Percentiles rank a stretch among this genome's conserved stretches.
These are phyloP conservation scores for Chelonia mydas DNA, from an alignment of 2,797 vertebrate genomes.

Conservation along the genomic window DNA sequence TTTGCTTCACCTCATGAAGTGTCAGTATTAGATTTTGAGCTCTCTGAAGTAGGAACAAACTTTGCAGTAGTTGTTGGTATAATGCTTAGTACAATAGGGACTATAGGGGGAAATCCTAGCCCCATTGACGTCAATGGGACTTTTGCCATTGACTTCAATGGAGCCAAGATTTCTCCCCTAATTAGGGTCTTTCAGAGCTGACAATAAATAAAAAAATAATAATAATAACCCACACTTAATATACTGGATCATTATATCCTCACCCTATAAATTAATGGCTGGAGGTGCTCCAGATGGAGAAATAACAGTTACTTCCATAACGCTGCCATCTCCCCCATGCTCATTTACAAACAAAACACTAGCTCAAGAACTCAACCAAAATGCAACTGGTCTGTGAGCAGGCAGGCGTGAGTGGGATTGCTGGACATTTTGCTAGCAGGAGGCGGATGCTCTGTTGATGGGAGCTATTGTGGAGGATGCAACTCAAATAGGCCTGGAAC, in stretches of 20 bases:
- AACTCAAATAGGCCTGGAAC: neutral
- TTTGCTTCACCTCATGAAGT: neutral
- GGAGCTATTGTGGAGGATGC: neutral
- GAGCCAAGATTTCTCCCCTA: neutral
- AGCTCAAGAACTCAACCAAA: neutral
- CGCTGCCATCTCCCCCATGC: neutral
- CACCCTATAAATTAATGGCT: neutral
- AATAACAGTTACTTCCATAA: neutral
- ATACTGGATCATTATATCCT: neutral
- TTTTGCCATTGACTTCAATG: neutral
- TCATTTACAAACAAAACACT: neutral
- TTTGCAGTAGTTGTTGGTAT: rapidly evolving
- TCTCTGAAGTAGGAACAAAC: neutral
- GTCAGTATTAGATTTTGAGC: rapidly evolving
- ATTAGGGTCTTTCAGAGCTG: neutral
- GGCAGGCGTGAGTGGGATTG: neutral
- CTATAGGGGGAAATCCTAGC: neutral
- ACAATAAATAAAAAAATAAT: neutral
- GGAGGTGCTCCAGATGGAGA: neutral
- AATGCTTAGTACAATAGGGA: neutral
- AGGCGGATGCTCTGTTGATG: neutral
- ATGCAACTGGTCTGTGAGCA: neutral
- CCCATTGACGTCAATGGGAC: neutral
- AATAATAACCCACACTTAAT: neutral
- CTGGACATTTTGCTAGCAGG: neutral